Evolutionary conservation across 2,113 vertebrate species (phyloP).

Genomic region (Acinonyx jubatus): DNA sequence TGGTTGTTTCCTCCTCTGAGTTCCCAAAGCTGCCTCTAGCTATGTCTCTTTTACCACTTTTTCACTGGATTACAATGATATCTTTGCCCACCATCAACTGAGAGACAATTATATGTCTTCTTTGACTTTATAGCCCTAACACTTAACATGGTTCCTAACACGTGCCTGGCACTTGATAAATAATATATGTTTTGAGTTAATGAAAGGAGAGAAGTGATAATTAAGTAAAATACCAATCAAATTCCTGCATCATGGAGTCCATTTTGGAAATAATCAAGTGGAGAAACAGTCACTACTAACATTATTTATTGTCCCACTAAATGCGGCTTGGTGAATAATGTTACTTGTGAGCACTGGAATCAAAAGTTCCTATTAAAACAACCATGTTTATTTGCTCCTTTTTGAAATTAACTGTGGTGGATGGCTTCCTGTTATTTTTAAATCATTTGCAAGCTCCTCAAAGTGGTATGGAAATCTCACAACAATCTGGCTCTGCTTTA

Average conservation of each 20-base stretch:
- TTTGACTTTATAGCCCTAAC: background rate
- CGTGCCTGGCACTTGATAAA: background rate
- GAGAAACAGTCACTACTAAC: background rate
- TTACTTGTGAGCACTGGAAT: background rate
- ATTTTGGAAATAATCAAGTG: slow-evolving; percentile 32
- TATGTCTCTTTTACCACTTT: slow-evolving; percentile 4
- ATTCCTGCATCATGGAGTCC: background rate
- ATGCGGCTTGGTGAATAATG: background rate
- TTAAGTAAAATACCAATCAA: background rate
- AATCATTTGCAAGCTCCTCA: background rate
- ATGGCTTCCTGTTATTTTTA: background rate
- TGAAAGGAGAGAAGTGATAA: background rate
- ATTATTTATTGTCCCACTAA: background rate
- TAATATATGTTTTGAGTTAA: background rate
- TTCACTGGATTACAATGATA: background rate
- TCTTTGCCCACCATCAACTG: background rate
- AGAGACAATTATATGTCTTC: background rate
- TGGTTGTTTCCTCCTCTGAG: background rate
- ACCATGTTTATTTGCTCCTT: background rate
- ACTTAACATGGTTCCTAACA: background rate
- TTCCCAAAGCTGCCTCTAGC: background rate
- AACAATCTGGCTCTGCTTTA: background rate
- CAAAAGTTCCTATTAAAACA: background rate
- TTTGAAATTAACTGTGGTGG: background rate
- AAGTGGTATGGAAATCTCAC: background rate